These are phyloP conservation scores for Motacilla alba DNA, from an alignment of 2,113 vertebrate species.

Conservation along the genomic window DNA sequence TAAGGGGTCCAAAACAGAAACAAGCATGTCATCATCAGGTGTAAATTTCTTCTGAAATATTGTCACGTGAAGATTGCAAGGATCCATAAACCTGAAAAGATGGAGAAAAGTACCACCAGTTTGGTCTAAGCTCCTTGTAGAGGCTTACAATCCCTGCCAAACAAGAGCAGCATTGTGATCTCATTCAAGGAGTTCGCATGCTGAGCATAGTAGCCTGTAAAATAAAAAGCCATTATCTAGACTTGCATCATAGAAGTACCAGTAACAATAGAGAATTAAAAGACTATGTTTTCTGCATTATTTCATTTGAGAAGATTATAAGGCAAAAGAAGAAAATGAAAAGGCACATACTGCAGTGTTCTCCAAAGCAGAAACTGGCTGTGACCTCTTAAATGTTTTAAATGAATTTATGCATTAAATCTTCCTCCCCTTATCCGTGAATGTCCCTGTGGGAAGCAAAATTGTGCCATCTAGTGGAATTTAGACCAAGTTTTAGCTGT, in stretches of 20 bases:
- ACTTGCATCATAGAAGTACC: not conserved
- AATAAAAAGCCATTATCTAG: not conserved
- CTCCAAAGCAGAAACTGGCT: not conserved
- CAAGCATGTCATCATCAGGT: not conserved
- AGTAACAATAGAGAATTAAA: not conserved
- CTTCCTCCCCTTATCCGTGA: not conserved
- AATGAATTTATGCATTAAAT: not conserved
- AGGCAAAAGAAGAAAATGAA: constrained; percentile 1
- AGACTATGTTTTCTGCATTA: not conserved
- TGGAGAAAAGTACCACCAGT: not conserved
- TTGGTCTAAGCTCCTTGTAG: not conserved
- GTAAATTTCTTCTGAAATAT: not conserved
- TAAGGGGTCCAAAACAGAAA: not conserved
- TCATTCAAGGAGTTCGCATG: not conserved
- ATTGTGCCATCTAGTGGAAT: constrained; percentile 41
- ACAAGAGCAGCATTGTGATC: not conserved
- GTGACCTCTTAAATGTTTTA: not conserved
- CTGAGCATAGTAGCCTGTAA: not conserved
- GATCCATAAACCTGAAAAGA: not conserved
- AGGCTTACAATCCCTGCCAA: not conserved
- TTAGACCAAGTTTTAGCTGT: too few relatives aligned
- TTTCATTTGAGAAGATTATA: not conserved
- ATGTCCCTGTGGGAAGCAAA: not conserved
- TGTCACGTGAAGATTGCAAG: not conserved
- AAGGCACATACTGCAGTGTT: not conserved